Percentiles rank a stretch among this genome's conserved stretches.
Evolutionary conservation across 1,140 invertebrate species (phyloP).

Genomic region (Saccostrea cuccullata): DNA sequence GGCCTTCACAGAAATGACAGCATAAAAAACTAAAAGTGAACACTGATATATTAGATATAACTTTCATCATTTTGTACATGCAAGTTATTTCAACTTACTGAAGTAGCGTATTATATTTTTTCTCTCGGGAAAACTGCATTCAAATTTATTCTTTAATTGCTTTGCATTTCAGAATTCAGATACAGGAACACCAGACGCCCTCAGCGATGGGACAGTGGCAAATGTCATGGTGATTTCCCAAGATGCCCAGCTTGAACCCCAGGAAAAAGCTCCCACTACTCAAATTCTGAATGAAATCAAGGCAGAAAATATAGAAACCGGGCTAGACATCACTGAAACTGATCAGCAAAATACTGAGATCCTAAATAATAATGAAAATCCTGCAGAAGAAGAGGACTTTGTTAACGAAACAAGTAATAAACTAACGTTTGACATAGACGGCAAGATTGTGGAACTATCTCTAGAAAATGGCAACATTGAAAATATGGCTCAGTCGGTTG

Average conservation of each 20-base stretch:
- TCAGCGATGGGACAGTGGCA: not conserved
- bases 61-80: too few species aligned
- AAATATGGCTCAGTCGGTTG: not conserved
- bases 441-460: conserved; percentile 37
- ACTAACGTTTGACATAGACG: conserved; percentile 29
- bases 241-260: not conserved
- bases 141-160: too few species aligned
- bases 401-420: conserved; percentile 18
- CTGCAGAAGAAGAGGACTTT: not conserved
- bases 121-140: too few species aligned
- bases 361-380: not conserved
- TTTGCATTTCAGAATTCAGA: not conserved
- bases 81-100: too few species aligned
- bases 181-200: not conserved
- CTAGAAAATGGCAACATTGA: conserved; percentile 20
- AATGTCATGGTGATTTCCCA: conserved; percentile 35
- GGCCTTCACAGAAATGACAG: too few species aligned
- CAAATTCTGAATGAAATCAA: not conserved
- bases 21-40: too few species aligned
- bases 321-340: not conserved
- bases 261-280: not conserved
- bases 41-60: too few species aligned
- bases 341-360: not conserved
- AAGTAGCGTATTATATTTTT: too few species aligned
- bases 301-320: not conserved